phyloP scores from a whole-genome alignment of 2,113 vertebrate species.

The Fulica atra region DNA sequence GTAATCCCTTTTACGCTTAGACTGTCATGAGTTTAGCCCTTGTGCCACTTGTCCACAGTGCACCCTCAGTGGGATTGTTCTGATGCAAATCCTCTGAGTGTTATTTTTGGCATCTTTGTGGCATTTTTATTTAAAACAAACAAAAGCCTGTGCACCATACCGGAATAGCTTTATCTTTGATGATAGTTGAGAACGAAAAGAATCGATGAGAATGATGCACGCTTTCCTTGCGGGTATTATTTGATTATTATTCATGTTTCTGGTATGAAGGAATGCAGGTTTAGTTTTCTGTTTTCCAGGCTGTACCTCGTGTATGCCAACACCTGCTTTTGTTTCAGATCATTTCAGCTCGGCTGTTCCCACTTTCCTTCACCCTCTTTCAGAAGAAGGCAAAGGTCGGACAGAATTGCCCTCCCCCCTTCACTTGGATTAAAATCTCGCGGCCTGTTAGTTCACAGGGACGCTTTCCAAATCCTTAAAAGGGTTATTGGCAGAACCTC shows the following conservation, averaged over 20 bases:
- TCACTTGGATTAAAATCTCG: background rate
- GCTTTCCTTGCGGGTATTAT: background rate
- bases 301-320: background rate
- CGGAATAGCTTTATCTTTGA: background rate
- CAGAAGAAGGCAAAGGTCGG: background rate
- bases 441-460: background rate
- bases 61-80: background rate
- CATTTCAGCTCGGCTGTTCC: background rate
- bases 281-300: background rate
- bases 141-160: background rate
- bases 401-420: background rate
- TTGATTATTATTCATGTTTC: background rate
- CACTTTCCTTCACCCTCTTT: background rate
- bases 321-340: slow-evolving; percentile 27
- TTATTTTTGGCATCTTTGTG: slow-evolving; percentile 9
- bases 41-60: background rate
- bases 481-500: slow-evolving; percentile 40
- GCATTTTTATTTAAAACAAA: slow-evolving; percentile 1
- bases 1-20: background rate
- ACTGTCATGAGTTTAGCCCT: background rate
- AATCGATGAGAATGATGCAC: background rate
- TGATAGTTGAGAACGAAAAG: background rate
- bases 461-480: slow-evolving; percentile 53
- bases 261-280: background rate
- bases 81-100: background rate